These are phyloP conservation scores for Drosophila ambigua DNA, from an alignment of 1,140 invertebrate genomes.

Conservation along the genomic window DNA sequence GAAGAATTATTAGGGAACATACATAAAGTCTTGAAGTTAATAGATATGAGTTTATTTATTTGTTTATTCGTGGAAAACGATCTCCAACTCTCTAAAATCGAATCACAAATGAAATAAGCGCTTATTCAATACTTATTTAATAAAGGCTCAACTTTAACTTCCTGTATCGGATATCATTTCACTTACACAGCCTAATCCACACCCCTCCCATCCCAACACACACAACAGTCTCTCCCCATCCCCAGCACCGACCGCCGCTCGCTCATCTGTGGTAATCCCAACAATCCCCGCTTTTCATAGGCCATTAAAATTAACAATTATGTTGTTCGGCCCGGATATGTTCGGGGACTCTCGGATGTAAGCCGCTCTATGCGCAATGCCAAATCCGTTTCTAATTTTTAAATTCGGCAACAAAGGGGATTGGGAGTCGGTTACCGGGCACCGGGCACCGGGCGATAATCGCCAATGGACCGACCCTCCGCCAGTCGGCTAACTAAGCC, in stretches of 20 bases:
- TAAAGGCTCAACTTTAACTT: not conserved
- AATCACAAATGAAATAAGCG: not conserved
- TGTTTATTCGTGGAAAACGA: not conserved
- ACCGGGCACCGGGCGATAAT: conserved; percentile 60
- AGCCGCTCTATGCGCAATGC: conserved; percentile 63
- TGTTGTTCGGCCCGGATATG: conserved; percentile 30
- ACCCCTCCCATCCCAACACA: conserved; percentile 18
- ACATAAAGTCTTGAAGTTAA: not conserved
- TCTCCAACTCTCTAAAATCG: not conserved
- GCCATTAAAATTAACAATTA: conserved; percentile 79
- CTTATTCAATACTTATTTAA: conserved; percentile 4
- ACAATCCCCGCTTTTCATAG: conserved; percentile 73
- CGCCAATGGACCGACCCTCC: conserved; percentile 49
- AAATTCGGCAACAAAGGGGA: conserved; percentile 27
- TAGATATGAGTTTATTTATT: not conserved
- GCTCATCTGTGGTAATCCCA: conserved; percentile 59
- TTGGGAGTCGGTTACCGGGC: conserved; percentile 1
- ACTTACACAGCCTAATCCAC: conserved; percentile 23
- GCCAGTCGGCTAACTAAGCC: conserved; percentile 60
- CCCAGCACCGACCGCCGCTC: conserved; percentile 12
- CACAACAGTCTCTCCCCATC: not conserved
- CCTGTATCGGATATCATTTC: conserved; percentile 34
- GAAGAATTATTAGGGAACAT: not conserved
- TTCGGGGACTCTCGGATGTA: conserved; percentile 37
- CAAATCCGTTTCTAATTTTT: conserved; percentile 72